Conservation (phyloP, 2,113 vertebrate species). For the Pithys albifrons region DNA sequence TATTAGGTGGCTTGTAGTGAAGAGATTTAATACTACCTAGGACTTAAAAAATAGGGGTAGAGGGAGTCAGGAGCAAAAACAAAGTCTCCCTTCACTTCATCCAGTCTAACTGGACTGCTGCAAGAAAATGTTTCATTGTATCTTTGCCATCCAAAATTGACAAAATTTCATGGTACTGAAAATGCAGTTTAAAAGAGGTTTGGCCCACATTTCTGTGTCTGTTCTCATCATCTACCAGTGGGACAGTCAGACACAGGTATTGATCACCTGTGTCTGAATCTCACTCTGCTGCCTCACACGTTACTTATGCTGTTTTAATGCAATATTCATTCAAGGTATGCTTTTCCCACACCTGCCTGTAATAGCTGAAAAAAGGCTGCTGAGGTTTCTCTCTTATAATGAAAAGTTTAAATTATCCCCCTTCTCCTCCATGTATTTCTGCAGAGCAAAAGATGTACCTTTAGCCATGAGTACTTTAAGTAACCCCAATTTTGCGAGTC, state of each 20-base stretch:
- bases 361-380: not conserved
- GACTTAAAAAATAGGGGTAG: not conserved
- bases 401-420: not conserved
- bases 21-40: not conserved
- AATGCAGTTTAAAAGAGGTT: not conserved
- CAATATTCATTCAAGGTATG: fast-evolving
- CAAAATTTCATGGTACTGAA: not conserved
- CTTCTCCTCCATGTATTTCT: not conserved
- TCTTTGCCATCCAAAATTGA: not conserved
- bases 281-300: fast-evolving
- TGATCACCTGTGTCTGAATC: not conserved
- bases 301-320: fast-evolving
- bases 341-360: not conserved
- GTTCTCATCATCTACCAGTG: not conserved
- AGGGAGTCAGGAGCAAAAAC: not conserved
- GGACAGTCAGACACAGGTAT: not conserved
- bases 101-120: not conserved
- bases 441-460: not conserved
- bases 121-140: not conserved
- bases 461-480: not conserved
- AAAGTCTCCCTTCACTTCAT: not conserved
- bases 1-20: not conserved
- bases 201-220: not conserved
- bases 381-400: not conserved
- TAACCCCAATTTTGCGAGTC: not conserved